Percentiles rank a stretch among this genome's conserved stretches.
These are phyloP conservation scores for Pollimyrus isidori DNA, from an alignment of 2,113 vertebrate genomes.

Conservation along the genomic window DNA sequence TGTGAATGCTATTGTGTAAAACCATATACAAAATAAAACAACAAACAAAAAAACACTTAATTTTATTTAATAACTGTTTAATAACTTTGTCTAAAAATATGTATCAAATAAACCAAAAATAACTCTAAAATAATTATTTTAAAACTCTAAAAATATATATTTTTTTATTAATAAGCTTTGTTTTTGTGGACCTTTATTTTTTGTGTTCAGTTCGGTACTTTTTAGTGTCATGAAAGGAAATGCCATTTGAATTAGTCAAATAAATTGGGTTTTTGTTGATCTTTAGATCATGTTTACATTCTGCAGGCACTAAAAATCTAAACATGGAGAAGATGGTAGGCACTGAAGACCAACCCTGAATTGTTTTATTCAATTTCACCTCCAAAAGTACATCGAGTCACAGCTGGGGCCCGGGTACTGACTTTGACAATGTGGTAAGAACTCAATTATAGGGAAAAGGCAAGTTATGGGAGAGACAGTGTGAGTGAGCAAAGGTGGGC, in stretches of 20 bases:
- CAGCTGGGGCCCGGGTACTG: background rate
- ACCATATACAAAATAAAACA: background rate
- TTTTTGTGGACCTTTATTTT: background rate
- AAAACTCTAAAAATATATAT: no score
- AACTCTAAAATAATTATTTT: background rate
- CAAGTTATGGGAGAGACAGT: background rate
- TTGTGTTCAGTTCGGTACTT: background rate
- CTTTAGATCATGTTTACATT: background rate
- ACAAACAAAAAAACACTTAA: background rate
- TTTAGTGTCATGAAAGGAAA: background rate
- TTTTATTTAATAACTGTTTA: background rate
- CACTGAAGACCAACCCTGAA: background rate
- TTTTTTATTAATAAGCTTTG: background rate
- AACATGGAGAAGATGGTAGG: background rate
- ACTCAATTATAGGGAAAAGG: conserved; percentile 9
- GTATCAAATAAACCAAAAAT: background rate
- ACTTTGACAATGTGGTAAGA: background rate
- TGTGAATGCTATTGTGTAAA: background rate
- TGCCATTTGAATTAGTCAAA: background rate
- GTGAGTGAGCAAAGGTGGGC: background rate
- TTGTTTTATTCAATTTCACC: background rate
- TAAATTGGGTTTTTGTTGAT: background rate
- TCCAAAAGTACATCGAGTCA: background rate
- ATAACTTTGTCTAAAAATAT: background rate
- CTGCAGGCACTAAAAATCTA: background rate